phyloP scores from a whole-genome alignment of 2,797 vertebrate genomes.

The Sebastes itinus region DNA sequence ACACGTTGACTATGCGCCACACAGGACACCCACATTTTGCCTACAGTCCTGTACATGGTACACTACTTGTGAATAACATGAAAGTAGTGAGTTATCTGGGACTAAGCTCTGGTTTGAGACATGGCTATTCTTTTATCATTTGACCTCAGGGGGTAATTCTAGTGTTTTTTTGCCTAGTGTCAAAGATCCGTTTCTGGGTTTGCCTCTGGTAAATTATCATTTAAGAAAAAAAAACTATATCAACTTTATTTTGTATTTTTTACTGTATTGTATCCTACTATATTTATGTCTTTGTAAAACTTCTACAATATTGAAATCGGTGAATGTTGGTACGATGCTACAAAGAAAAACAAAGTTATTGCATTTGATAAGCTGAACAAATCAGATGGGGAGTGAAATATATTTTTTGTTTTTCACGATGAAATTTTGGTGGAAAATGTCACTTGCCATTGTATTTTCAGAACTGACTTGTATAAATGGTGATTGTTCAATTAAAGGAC shows the following conservation, averaged over 20 bases:
- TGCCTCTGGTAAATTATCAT: conserved; percentile 79
- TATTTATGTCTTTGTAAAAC: conserved; percentile 87
- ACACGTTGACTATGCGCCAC: conserved; percentile 50
- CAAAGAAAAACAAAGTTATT: conserved; percentile 69
- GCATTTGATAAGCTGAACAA: conserved; percentile 83
- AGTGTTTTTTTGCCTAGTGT: conserved; percentile 76
- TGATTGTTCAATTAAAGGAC: conserved; percentile 60
- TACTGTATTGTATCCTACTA: conserved; percentile 82
- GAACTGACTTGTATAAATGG: conserved; percentile 67
- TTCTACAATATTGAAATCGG: conserved; percentile 83
- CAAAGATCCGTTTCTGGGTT: conserved; percentile 75
- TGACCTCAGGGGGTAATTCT: conserved; percentile 86
- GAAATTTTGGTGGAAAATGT: conserved; percentile 63
- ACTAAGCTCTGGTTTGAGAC: conserved; percentile 63
- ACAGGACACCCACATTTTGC: conserved; percentile 59
- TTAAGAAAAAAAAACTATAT: conserved; percentile 75
- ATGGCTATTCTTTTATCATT: conserved; percentile 79
- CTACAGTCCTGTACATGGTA: conserved; percentile 55
- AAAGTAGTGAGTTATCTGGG: conserved; percentile 52
- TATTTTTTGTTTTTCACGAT: conserved; percentile 72
- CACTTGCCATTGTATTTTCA: conserved; percentile 75
- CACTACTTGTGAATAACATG: conserved; percentile 53
- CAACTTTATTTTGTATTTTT: conserved; percentile 81
- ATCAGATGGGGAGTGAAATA: conserved; percentile 66
- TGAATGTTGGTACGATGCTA: conserved; percentile 85